Evolutionary conservation across 2,888 invertebrate genomes (phyloP), one percentile per base, ranked within the genome.

Genomic region (Seira musarum): DNA sequence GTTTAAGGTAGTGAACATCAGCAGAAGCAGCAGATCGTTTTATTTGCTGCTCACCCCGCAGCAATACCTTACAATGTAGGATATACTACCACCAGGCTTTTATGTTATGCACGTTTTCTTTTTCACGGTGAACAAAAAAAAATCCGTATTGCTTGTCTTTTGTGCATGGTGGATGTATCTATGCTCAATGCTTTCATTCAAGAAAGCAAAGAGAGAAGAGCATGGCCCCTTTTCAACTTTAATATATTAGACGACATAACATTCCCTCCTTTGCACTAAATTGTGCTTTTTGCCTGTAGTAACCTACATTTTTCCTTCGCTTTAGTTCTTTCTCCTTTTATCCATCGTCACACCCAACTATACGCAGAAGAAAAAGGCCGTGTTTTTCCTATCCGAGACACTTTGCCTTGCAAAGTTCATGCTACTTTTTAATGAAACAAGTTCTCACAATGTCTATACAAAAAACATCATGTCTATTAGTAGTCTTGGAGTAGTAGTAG

Each of bases 261-360:
- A 10, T 46, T 46, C 46, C 13, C 46, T 46, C 6, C 13, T 13
- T 13, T 46, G 6, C 46, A n/a, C n/a, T 13, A 10, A 46, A 46
- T 46, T 10, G 8, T 46, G 8, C 46, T 13, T 46, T 46, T 46
- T 19, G 5, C 8, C 3, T 21, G 74, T 74, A 74, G 69, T 80
- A 80, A 80, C 80, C 80, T 74, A 80, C 80, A 80, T 80, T 80
- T 80, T 68, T 73, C 64, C 57, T 68, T 73, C 79, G 64, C 72
- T 15, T 74, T 74, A 57, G 69, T 69, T 80, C 63, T 57, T 68
- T 70, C 73, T 68, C n/a, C n/a, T n/a, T n/a, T n/a, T n/a, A n/a
- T n/a, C n/a, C n/a, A n/a, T 79, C 79, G 80, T 80, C 80, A 80
- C 80, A 80, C 80, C 80, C 80, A 80, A 80, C 77, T 66, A 70